Conservation (phyloP, 2,797 vertebrate species). For the Carapus acus region DNA sequence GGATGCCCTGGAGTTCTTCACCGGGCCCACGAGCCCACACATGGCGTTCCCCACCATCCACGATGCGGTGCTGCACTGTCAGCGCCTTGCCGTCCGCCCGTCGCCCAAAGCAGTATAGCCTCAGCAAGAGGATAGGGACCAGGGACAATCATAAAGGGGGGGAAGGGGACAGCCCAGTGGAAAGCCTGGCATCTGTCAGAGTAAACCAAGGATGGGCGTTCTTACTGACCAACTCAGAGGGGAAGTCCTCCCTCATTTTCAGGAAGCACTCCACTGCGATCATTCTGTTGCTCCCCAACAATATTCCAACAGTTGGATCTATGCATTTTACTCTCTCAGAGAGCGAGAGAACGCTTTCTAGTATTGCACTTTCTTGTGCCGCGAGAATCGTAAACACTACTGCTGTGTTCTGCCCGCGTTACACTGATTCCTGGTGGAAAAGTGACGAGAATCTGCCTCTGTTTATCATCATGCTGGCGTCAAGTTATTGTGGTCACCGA, state of each 20-base stretch:
- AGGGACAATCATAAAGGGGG: neutral
- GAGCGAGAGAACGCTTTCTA: neutral
- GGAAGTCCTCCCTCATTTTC: neutral
- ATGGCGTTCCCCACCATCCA: slow-evolving; percentile 85
- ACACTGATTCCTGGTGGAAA: neutral
- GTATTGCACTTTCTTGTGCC: slow-evolving; percentile 20
- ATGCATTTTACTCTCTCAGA: slow-evolving; percentile 7
- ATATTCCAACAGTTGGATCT: slow-evolving; percentile 33
- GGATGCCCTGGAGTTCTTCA: slow-evolving; percentile 81
- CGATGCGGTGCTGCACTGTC: slow-evolving; percentile 84
- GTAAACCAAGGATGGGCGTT: slow-evolving; percentile 10
- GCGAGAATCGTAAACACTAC: slow-evolving; percentile 10
- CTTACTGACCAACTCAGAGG: slow-evolving; percentile 12
- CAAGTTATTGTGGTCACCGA: slow-evolving; percentile 22
- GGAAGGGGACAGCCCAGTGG: neutral
- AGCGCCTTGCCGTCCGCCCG: neutral
- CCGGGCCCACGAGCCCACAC: slow-evolving; percentile 59
- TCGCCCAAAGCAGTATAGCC: neutral
- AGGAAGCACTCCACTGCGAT: neutral
- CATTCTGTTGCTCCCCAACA: neutral
- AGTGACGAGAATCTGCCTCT: slow-evolving; percentile 2
- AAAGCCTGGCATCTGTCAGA: neutral
- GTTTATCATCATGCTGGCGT: slow-evolving; percentile 13
- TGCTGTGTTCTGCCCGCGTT: neutral
- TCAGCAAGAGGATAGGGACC: neutral